These are phyloP conservation scores for Tokudaia tokunoshimensis DNA, from an alignment of 2,797 vertebrate species.

Conservation along the genomic window DNA sequence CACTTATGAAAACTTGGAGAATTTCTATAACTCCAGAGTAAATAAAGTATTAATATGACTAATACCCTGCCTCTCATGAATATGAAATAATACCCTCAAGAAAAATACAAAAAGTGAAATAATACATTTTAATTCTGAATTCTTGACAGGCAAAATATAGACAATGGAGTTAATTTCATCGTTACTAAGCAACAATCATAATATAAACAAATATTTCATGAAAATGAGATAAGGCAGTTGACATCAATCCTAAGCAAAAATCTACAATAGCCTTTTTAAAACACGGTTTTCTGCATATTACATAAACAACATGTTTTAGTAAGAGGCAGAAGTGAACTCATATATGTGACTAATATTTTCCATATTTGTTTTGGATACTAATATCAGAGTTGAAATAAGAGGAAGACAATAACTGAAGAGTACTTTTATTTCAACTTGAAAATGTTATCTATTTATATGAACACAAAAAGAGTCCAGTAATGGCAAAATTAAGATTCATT, in stretches of 20 bases:
- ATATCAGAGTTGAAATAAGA: neutral
- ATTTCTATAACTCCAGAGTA: neutral
- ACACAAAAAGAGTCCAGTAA: neutral
- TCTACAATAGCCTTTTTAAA: neutral
- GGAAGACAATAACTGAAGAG: neutral
- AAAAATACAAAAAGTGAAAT: slow-evolving; percentile 9
- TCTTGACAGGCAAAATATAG: neutral
- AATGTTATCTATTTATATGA: neutral
- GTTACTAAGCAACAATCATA: slow-evolving; percentile 5
- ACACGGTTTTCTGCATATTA: neutral
- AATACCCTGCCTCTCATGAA: neutral
- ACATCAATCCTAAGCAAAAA: slow-evolving; percentile 38
- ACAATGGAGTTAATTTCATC: slow-evolving; percentile 7
- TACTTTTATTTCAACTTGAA: slow-evolving; percentile 45
- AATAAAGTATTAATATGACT: slow-evolving; percentile 9
- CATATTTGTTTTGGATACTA: neutral
- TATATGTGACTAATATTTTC: neutral
- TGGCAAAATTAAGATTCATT: neutral
- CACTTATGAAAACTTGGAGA: neutral
- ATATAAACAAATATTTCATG: slow-evolving; percentile 9
- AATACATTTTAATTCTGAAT: slow-evolving; percentile 29
- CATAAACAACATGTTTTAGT: neutral
- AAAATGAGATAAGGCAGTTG: neutral
- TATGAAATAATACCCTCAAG: neutral
- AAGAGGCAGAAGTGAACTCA: neutral